phyloP scores from a whole-genome alignment of 1,140 invertebrate genomes.

The Rhopalosiphum maidis region DNA sequence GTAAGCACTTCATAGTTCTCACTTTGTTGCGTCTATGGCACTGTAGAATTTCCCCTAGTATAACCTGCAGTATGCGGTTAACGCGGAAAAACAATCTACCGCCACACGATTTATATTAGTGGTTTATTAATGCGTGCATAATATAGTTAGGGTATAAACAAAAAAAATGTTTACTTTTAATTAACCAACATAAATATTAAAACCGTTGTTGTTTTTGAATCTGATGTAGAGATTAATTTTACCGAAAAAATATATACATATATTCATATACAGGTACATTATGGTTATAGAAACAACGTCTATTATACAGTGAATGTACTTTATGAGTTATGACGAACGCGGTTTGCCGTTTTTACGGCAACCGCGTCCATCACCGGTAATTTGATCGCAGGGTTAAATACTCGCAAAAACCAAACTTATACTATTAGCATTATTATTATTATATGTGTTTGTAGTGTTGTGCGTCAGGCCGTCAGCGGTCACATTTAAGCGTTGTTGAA shows the following conservation, averaged over 20 bases:
- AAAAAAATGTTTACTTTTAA: conserved; percentile 30
- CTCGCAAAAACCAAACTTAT: neutral
- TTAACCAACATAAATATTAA: conserved; percentile 18
- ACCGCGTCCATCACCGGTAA: neutral
- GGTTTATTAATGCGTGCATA: neutral
- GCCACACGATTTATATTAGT: neutral
- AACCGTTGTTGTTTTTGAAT: neutral
- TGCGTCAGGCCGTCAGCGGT: too few relatives aligned
- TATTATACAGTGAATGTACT: neutral
- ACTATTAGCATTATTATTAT: neutral
- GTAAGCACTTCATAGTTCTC: neutral
- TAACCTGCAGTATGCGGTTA: neutral
- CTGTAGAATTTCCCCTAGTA: neutral
- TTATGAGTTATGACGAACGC: neutral
- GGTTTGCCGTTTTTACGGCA: neutral
- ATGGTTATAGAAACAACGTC: neutral
- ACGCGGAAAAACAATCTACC: neutral
- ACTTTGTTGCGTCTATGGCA: neutral
- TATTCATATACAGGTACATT: neutral
- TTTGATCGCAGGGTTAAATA: neutral
- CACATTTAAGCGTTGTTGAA: neutral
- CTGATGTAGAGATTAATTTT: neutral
- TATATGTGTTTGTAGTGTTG: neutral
- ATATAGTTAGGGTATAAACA: neutral
- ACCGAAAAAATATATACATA: neutral